Evolutionary conservation across 2,888 invertebrate genomes (phyloP), one percentile per base, ranked within the genome.

Genomic region (Apoderus coryli): DNA sequence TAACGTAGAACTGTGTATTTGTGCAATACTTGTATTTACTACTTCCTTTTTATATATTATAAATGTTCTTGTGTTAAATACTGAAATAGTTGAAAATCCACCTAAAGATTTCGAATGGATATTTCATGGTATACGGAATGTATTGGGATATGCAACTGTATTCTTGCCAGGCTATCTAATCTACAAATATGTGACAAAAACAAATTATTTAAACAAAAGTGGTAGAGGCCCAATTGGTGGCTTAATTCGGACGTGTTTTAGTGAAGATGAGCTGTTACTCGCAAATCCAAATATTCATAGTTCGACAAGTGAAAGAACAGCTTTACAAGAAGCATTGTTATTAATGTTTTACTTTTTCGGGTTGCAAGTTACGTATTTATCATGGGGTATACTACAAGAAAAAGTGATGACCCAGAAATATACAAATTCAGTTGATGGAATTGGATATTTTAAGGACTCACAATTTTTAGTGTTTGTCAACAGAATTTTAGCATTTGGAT

Each of bases 391-490:
- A 37, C 63, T 98, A 37, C 96, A 98, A 59, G 98, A 98, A 61
- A 88, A 93, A 63, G 88, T 98, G 34, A 96, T 98, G 89, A 96
- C 96, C 1, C 75, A 76, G 41, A 44, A 56, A 46, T 88, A 88
- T 54, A 61, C 60, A 16, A 69, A 75, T 57, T 47, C 63, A 1
- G 63, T 65, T 40, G 79, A 77, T 10, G 67, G 68, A 35, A 60
- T 64, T 14, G 69, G 67, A 11, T 67, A 69, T 39, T 98, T 98
- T 59, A 75, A 71, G 47, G 93, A 98, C 61, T 92, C 95, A 0
- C 95, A 95, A 58, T 93, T 96, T 61, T 65, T 98, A 38, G 96
- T 98, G 38, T 90, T 98, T 60, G 72, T 88, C 29, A 98, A 98
- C 65, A 71, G 96, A 14, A 69, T 93, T 41, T 64, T 90, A 36